Conservation (phyloP, 2,113 vertebrate species). For the Emydura subglobosa region DNA sequence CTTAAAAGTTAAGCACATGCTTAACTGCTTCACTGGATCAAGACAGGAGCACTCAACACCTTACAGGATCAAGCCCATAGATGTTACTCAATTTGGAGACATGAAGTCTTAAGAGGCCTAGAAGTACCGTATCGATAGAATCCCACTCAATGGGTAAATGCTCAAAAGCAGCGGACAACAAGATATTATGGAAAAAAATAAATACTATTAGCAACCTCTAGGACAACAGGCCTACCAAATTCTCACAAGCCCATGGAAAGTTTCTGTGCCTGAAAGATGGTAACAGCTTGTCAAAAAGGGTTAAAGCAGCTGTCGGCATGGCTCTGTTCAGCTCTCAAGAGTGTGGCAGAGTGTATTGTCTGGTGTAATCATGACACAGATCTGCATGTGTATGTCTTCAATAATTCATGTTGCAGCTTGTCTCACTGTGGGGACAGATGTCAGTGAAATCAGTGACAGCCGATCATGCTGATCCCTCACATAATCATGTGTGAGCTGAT, state of each 20-base stretch:
- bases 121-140: neutral
- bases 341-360: conserved; percentile 76
- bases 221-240: neutral
- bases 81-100: too few species aligned
- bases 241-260: neutral
- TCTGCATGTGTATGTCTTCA: conserved; percentile 83
- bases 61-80: too few species aligned
- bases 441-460: conserved; percentile 92
- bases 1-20: neutral
- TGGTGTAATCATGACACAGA: conserved; percentile 80
- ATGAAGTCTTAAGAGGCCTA: neutral
- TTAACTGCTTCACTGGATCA: neutral
- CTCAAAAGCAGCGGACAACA: rapidly evolving
- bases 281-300: conserved; percentile 77
- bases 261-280: conserved; percentile 32
- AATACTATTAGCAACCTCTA: neutral
- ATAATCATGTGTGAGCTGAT: conserved; percentile 85
- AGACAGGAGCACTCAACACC: too few species aligned
- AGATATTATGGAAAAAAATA: neutral
- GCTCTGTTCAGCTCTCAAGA: conserved; percentile 66
- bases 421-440: conserved; percentile 93
- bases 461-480: conserved; percentile 88
- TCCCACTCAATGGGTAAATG: too few species aligned
- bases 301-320: conserved; percentile 75
- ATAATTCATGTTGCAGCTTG: conserved; percentile 89